These are phyloP conservation scores for Erebia palarica DNA, from an alignment of 2,888 invertebrate species.

Conservation along the genomic window DNA sequence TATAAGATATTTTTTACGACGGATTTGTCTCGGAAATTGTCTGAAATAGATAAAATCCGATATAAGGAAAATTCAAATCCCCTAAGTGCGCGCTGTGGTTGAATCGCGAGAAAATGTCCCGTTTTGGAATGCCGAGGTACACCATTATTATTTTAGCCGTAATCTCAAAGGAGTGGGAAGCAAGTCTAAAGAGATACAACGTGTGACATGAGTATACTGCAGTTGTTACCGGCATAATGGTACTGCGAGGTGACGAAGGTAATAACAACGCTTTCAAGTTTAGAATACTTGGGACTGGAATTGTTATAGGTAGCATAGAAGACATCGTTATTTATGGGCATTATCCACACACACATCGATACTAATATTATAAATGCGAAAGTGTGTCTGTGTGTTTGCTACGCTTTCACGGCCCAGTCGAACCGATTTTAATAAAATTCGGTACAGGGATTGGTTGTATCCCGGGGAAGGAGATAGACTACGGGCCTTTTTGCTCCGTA, in stretches of 20 bases:
- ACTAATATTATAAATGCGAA: too few relatives aligned
- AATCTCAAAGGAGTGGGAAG: slow-evolving; percentile 61
- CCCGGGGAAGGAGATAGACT: too few relatives aligned
- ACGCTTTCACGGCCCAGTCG: too few relatives aligned
- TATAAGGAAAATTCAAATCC: slow-evolving; percentile 79
- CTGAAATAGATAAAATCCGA: slow-evolving; percentile 73
- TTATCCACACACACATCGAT: not conserved
- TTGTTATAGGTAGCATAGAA: not conserved
- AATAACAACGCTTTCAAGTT: not conserved
- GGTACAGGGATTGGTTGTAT: too few relatives aligned
- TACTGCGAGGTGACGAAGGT: not conserved
- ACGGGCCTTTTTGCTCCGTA: too few relatives aligned
- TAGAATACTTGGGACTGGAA: not conserved
- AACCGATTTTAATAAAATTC: too few relatives aligned
- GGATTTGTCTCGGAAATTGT: slow-evolving; percentile 54
- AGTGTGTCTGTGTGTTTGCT: too few relatives aligned
- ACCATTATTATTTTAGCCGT: slow-evolving; percentile 78
- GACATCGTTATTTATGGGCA: not conserved
- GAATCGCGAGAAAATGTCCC: slow-evolving; percentile 79
- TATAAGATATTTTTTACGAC: not conserved
- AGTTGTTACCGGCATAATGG: not conserved
- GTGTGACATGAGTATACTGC: slow-evolving; percentile 44
- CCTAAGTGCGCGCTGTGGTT: slow-evolving; percentile 81
- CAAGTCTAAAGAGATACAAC: slow-evolving; percentile 53
- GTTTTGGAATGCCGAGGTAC: slow-evolving; percentile 76